Evolutionary conservation across 2,888 invertebrate species (phyloP).

Genomic region (Drosophila recens): DNA sequence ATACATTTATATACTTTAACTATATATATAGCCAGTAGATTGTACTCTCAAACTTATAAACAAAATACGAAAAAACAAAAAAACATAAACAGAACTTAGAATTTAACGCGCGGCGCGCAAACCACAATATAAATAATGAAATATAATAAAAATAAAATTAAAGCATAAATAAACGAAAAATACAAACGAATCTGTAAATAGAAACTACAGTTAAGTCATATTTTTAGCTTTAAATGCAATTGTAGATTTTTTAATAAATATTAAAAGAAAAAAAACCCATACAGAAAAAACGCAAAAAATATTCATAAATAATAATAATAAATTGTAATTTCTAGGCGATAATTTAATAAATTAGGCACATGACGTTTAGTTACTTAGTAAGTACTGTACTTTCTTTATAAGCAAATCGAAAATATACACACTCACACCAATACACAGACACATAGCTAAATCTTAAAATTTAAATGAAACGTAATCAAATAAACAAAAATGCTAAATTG

Average conservation of each 20-base stretch:
- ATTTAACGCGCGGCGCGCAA: slow-evolving; percentile 69
- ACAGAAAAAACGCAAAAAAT: slow-evolving; percentile 39
- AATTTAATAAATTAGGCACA: slow-evolving; percentile 75
- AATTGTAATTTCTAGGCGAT: slow-evolving; percentile 74
- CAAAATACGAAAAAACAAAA: slow-evolving; percentile 43
- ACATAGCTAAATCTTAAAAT: slow-evolving; percentile 77
- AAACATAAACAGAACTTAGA: slow-evolving; percentile 55
- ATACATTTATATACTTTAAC: slow-evolving; percentile 46
- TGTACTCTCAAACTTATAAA: slow-evolving; percentile 73
- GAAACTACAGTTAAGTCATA: slow-evolving; percentile 84
- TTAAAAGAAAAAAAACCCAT: slow-evolving; percentile 16
- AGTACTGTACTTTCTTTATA: slow-evolving; percentile 79
- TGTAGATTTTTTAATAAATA: slow-evolving; percentile 80
- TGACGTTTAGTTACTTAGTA: slow-evolving; percentile 80
- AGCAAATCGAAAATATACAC: slow-evolving; percentile 46
- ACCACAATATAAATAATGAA: slow-evolving; percentile 28
- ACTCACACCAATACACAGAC: slow-evolving; percentile 52
- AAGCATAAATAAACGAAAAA: slow-evolving; percentile 38
- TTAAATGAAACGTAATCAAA: slow-evolving; percentile 60
- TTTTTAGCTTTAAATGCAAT: slow-evolving; percentile 83
- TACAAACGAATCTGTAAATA: slow-evolving; percentile 77
- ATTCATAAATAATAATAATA: slow-evolving; percentile 54
- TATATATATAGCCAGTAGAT: slow-evolving; percentile 74
- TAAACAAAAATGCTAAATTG: slow-evolving; percentile 67
- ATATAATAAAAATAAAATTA: slow-evolving; percentile 27